Evolutionary conservation across 2,797 vertebrate species (phyloP), one percentile per base, ranked within the genome.

Genomic region (Pagetopsis macropterus): DNA sequence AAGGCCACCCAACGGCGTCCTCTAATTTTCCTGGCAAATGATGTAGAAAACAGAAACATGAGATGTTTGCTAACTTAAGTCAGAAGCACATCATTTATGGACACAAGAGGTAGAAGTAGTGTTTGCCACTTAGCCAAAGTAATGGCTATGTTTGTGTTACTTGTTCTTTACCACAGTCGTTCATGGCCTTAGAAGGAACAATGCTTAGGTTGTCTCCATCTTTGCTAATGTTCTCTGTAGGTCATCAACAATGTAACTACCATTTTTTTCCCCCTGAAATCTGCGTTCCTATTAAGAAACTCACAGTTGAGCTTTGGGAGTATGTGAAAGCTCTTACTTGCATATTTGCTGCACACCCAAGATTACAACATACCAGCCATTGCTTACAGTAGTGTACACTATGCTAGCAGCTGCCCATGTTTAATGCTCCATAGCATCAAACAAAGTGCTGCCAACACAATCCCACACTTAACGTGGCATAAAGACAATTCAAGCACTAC

Each of bases 11-110:
- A 79, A 60, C 63, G 87, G 55, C 85, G 75, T 64, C 81, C 23
- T 76, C 45, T 86, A 19, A 71, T 84, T 86, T 90, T 89, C 83
- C 83, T 89, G 83, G 83, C 78, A 50, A 9, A 14, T 9, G 40
- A 75, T 82, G 16, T 46, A 50, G 54, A 78, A 43, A 56, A 74
- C 2, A 27, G 72, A 84, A 87, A 83, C 60, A 68, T 68, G 44
- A 74, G 59, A 72, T 64, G 50, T 80, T 60, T 50, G 55, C 67
- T 68, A 58, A 84, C 76, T 70, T 64, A 73, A 78, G 48, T 58
- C 67, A 71, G 44, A 70, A 56, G 71, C 31, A 54, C 66, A 79
- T 70, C 54, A 75, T 80, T 84, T 61, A 75, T 63, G 65, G 51
- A 59, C 37, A 72, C 12, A 45, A 49, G 31, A 80, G 43, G 46